phyloP scores from a whole-genome alignment of 2,113 vertebrate genomes.

The Leptosomus discolor region DNA sequence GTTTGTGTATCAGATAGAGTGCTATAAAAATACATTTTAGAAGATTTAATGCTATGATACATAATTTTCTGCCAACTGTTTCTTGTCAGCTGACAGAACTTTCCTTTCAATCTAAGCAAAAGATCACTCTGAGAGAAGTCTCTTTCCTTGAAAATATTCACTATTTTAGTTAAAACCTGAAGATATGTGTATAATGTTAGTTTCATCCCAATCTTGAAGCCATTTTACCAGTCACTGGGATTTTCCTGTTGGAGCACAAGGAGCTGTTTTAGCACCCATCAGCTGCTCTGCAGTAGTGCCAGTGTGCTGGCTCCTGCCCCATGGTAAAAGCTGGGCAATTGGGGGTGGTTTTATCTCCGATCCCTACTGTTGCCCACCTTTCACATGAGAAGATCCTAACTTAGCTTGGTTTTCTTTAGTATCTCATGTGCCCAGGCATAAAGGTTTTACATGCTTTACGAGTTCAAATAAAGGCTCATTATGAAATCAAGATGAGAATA shows the following conservation, averaged over 20 bases:
- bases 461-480: not conserved
- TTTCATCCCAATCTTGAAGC: not conserved
- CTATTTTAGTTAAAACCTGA: not conserved
- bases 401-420: not conserved
- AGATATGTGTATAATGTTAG: rapidly evolving
- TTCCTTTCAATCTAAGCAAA: not conserved
- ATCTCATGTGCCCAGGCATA: not conserved
- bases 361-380: not conserved
- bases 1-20: constrained; percentile 29
- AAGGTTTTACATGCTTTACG: not conserved
- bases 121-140: not conserved
- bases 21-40: constrained; percentile 22
- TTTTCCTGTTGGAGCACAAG: not conserved
- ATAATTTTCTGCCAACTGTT: not conserved
- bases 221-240: not conserved
- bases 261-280: not conserved
- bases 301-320: not conserved
- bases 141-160: not conserved
- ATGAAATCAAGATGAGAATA: not conserved
- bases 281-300: not conserved
- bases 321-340: not conserved
- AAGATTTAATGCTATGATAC: not conserved
- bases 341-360: not conserved
- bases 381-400: not conserved
- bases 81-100: not conserved